phyloP scores from a whole-genome alignment of 2,888 invertebrate species.

The Agrenia bidenticulata region DNA sequence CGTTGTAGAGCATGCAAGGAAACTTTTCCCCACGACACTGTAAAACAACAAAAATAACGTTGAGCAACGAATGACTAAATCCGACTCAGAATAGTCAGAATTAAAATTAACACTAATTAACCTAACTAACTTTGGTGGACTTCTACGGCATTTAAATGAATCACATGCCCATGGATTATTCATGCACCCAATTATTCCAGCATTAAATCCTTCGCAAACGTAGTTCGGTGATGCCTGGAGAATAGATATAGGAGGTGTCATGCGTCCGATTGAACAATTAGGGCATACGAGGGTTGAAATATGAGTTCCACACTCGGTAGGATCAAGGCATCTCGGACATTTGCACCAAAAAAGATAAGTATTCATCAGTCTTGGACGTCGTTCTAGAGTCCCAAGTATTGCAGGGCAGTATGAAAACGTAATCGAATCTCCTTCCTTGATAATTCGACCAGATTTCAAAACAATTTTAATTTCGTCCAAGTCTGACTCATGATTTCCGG shows the following conservation, averaged over 20 bases:
- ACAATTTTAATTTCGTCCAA: conserved; percentile 24
- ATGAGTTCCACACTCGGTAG: conserved; percentile 18
- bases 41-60: too few species aligned
- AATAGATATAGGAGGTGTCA: background rate
- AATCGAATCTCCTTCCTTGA: background rate
- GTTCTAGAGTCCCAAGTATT: conserved; percentile 14
- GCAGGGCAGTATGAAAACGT: conserved; percentile 24
- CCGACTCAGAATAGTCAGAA: too few species aligned
- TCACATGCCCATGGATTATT: background rate
- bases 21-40: too few species aligned
- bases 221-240: background rate
- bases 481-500: conserved; percentile 13
- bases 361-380: background rate
- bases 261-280: background rate
- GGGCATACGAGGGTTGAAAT: background rate
- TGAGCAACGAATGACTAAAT: too few species aligned
- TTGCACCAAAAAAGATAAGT: conserved; percentile 15
- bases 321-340: conserved; percentile 24
- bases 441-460: background rate
- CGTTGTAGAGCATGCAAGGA: too few species aligned
- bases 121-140: too few species aligned
- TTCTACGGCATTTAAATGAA: too few species aligned
- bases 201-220: conserved; percentile 10
- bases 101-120: too few species aligned
- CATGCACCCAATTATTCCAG: too few species aligned